These are phyloP conservation scores for Pseudochromis fuscus DNA, from an alignment of 2,797 vertebrate genomes.

Conservation along the genomic window DNA sequence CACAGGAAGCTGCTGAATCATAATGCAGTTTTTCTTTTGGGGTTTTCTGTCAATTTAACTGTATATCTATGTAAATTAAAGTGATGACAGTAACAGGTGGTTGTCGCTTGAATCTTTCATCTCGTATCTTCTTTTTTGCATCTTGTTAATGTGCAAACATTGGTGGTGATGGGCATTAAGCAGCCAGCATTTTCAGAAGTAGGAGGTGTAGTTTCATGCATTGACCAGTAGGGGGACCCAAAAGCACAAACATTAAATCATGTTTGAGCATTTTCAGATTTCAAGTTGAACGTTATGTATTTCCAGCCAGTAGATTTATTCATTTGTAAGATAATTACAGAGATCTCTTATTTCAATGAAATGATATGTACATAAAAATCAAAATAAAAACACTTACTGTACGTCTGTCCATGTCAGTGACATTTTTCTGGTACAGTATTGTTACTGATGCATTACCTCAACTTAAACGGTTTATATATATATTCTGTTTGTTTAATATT, in stretches of 20 bases:
- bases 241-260: constrained; percentile 20
- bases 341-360: neutral
- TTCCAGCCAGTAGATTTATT: neutral
- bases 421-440: too few species aligned
- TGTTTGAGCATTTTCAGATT: neutral
- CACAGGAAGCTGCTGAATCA: constrained; percentile 31
- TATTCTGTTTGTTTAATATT: too few species aligned
- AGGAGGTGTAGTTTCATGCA: constrained; percentile 8
- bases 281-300: neutral
- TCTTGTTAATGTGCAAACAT: too few species aligned
- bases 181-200: constrained; percentile 10
- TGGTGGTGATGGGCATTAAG: neutral
- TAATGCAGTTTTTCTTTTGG: constrained; percentile 28
- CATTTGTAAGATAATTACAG: neutral
- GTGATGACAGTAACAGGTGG: constrained; percentile 42
- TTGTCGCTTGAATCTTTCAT: constrained; percentile 37
- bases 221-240: constrained; percentile 63
- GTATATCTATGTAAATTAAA: constrained; percentile 85
- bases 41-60: constrained; percentile 58
- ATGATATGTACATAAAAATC: constrained; percentile 13
- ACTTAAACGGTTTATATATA: too few species aligned
- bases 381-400: neutral
- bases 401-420: neutral
- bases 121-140: too few species aligned
- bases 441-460: too few species aligned